Conservation (phyloP, 2,113 vertebrate species). For the Circaetus gallicus region DNA sequence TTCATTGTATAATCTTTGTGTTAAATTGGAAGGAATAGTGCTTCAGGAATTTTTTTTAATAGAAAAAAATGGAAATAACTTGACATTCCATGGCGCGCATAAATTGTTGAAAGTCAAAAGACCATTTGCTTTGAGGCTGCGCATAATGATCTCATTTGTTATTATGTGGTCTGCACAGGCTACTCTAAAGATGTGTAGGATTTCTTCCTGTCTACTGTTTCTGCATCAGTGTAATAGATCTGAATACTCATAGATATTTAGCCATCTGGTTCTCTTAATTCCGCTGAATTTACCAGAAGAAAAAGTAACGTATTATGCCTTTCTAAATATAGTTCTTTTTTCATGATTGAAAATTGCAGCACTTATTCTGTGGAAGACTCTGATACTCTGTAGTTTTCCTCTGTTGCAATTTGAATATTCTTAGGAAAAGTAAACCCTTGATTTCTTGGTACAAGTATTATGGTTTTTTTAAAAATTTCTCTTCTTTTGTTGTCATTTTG, state of each 20-base stretch:
- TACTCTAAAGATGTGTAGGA: neutral
- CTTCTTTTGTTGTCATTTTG: neutral
- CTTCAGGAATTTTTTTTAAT: neutral
- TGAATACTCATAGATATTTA: neutral
- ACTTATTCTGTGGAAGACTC: neutral
- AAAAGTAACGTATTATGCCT: neutral
- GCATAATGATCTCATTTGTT: slow-evolving; percentile 40
- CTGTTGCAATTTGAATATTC: neutral
- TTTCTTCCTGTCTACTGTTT: slow-evolving; percentile 37
- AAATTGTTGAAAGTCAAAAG: slow-evolving; percentile 16
- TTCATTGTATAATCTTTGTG: neutral
- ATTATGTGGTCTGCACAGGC: neutral
- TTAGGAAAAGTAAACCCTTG: neutral
- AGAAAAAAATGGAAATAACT: neutral
- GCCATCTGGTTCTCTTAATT: slow-evolving; percentile 44
- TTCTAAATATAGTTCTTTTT: slow-evolving; percentile 14
- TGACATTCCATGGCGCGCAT: neutral
- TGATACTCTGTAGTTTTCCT: neutral
- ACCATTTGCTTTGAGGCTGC: slow-evolving; percentile 3
- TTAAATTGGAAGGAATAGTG: neutral
- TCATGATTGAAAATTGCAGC: neutral
- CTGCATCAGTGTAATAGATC: slow-evolving; percentile 27
- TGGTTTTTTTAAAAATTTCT: neutral
- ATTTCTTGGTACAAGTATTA: neutral
- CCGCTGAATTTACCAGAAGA: neutral